phyloP scores from a whole-genome alignment of 1,140 invertebrate genomes.

The Leguminivora glycinivorella region DNA sequence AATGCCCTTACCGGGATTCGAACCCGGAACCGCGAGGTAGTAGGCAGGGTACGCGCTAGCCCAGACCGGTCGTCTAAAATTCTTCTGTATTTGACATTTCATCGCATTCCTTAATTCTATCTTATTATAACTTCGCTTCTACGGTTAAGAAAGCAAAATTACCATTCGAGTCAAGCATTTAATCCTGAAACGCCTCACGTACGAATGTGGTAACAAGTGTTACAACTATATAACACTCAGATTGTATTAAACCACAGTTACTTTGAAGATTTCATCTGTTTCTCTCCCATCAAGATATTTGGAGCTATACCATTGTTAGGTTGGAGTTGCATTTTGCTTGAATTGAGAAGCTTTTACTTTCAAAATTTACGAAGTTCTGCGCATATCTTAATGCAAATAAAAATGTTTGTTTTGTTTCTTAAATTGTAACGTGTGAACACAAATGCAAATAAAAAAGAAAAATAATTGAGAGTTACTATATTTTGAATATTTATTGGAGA shows the following conservation, averaged over 20 bases:
- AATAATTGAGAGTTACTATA: no score
- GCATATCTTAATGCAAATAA: neutral
- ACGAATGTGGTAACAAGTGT: slow-evolving; percentile 24
- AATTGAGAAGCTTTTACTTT: neutral
- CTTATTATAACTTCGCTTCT: neutral
- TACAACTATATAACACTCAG: slow-evolving; percentile 26
- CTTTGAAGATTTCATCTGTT: slow-evolving; percentile 23
- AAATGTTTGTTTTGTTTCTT: slow-evolving; percentile 8
- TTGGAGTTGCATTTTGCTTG: neutral
- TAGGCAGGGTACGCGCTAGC: no score
- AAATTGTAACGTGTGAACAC: neutral
- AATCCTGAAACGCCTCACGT: slow-evolving; percentile 24
- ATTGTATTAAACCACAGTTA: slow-evolving; percentile 27
- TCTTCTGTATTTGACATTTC: neutral
- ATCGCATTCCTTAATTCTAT: slow-evolving; percentile 3
- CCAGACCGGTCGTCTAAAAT: neutral
- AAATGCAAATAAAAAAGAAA: no score
- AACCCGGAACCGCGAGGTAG: no score
- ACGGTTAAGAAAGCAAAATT: slow-evolving; percentile 20
- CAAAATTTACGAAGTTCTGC: neutral
- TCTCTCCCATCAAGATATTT: neutral
- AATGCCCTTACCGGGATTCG: no score
- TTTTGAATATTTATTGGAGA: no score
- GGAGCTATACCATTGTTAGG: neutral
- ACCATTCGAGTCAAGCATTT: slow-evolving; percentile 18